Percentiles rank a stretch among this genome's conserved stretches.
Conservation (phyloP, 64 coral and sea anemone genomes). For the Actinia equina region DNA sequence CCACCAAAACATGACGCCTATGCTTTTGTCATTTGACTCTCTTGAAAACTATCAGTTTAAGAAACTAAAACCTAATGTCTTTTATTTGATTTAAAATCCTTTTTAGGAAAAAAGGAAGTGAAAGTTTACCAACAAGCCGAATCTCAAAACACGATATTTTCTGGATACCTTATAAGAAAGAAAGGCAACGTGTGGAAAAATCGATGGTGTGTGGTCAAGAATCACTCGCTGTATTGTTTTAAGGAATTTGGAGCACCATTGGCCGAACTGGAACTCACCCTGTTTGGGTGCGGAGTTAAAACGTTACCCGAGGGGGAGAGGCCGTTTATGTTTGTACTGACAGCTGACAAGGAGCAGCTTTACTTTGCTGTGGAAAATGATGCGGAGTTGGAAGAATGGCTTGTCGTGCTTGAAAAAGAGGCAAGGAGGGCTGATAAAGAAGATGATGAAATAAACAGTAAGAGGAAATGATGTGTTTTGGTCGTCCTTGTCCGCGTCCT, state of each 20-base stretch:
- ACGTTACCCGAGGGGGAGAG: slow-evolving; percentile 39
- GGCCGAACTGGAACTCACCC: slow-evolving; percentile 67
- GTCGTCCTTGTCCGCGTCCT: too few species aligned
- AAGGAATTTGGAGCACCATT: slow-evolving; percentile 72
- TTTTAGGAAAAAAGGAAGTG: slow-evolving; percentile 63
- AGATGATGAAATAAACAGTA: slow-evolving; percentile 22
- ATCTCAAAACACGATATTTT: slow-evolving; percentile 61
- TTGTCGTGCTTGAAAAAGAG: slow-evolving; percentile 72
- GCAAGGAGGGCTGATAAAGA: slow-evolving; percentile 7
- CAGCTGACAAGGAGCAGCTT: slow-evolving; percentile 46
- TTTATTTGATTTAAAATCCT: not conserved
- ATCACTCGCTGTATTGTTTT: slow-evolving; percentile 61
- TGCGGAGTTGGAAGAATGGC: slow-evolving; percentile 80
- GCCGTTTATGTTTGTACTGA: slow-evolving; percentile 61
- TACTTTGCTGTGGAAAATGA: slow-evolving; percentile 82
- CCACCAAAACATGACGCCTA: too few species aligned
- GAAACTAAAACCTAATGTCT: too few species aligned
- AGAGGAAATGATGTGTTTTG: not conserved
- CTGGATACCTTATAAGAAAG: slow-evolving; percentile 81
- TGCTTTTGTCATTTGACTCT: too few species aligned
- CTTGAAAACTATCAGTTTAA: not conserved
- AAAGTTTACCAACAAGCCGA: slow-evolving; percentile 21
- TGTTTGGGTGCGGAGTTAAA: slow-evolving; percentile 47
- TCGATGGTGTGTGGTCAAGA: slow-evolving; percentile 88
- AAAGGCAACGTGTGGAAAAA: slow-evolving; percentile 81